Evolutionary conservation across 2,113 vertebrate genomes (phyloP).

Genomic region (Serilophus lunatus): DNA sequence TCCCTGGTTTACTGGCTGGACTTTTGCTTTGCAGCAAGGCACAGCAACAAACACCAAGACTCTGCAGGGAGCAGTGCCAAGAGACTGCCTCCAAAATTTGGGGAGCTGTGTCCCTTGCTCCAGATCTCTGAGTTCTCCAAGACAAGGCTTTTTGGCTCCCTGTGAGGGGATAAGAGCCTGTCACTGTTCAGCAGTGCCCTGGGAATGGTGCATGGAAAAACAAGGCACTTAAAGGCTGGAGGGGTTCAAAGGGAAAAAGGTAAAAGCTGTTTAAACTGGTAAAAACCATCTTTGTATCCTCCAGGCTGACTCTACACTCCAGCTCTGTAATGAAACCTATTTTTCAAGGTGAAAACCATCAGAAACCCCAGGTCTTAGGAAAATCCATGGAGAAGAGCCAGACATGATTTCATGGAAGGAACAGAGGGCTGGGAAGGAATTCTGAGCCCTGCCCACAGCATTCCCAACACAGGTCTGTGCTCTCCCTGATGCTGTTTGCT

Average conservation of each 20-base stretch:
- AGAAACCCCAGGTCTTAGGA: not conserved
- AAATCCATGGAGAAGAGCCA: not conserved
- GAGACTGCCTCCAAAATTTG: not conserved
- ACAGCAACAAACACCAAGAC: not conserved
- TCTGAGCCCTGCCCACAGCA: not conserved
- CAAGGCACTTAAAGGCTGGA: not conserved
- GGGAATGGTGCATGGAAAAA: not conserved
- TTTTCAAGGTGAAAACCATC: not conserved
- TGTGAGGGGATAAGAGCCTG: accelerated
- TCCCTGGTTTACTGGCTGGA: not conserved
- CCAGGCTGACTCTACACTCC: not conserved
- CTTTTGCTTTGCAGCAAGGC: not conserved
- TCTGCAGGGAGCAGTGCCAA: not conserved
- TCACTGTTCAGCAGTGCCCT: not conserved
- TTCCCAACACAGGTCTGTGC: not conserved
- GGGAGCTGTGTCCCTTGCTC: not conserved
- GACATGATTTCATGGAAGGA: not conserved
- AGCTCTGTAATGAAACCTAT: not conserved
- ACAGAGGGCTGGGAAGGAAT: not conserved
- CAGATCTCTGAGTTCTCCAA: not conserved
- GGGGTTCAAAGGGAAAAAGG: not conserved
- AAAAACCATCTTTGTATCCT: not conserved
- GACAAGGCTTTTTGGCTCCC: not conserved
- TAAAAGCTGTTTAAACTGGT: not conserved
- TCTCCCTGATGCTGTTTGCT: not conserved